Evolutionary conservation across 2,797 vertebrate species (phyloP).

Genomic region (Pelobates cultripes): DNA sequence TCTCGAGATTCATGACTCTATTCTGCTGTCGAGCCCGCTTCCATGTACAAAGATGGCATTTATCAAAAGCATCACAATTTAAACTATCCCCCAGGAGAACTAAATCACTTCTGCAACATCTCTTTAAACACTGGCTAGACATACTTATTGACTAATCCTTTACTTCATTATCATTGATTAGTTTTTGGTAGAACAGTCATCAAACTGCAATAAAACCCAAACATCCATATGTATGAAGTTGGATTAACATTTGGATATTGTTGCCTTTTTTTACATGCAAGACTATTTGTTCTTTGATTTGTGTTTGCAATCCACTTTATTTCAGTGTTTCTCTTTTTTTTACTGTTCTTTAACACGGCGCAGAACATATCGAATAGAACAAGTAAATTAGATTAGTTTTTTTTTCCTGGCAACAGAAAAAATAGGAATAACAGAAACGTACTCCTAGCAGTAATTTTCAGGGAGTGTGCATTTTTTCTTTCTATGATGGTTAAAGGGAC

Average conservation of each 20-base stretch:
- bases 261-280: neutral
- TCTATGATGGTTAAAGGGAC: no score
- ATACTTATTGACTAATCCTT: slow-evolving; percentile 42
- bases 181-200: slow-evolving; percentile 29
- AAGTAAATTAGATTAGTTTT: no score
- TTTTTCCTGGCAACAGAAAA: no score
- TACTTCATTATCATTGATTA: slow-evolving; percentile 56
- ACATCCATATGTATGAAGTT: neutral
- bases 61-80: slow-evolving; percentile 48
- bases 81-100: slow-evolving; percentile 31
- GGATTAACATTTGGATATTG: neutral
- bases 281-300: neutral
- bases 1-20: slow-evolving; percentile 40
- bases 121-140: slow-evolving; percentile 35
- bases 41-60: slow-evolving; percentile 18
- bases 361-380: neutral
- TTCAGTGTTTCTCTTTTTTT: neutral
- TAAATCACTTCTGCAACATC: slow-evolving; percentile 25
- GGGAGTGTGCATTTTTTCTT: no score
- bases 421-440: no score
- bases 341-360: neutral
- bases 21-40: slow-evolving; percentile 24
- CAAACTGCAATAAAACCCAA: slow-evolving; percentile 48
- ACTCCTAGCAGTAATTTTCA: no score
- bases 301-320: neutral